These are phyloP conservation scores for Crax fasciolata DNA, from an alignment of 2,797 vertebrate genomes.

Conservation along the genomic window DNA sequence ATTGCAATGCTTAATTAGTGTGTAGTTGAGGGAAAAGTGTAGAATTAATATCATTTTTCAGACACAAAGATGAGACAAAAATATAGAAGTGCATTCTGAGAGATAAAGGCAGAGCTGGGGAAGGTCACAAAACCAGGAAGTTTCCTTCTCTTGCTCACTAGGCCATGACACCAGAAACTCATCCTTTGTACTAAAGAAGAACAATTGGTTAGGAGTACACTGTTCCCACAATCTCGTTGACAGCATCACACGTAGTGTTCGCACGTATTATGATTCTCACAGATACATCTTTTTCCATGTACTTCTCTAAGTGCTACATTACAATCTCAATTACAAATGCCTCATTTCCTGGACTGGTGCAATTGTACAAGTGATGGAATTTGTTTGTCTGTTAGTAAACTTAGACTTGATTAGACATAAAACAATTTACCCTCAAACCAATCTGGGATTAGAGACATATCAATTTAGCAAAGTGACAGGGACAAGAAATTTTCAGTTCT, in stretches of 20 bases:
- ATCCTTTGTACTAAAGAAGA: background rate
- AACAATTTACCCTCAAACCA: background rate
- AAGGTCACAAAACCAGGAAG: background rate
- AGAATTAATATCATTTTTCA: background rate
- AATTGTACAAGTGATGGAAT: background rate
- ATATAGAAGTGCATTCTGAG: background rate
- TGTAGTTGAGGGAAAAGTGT: background rate
- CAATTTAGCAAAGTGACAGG: background rate
- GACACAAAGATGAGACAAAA: background rate
- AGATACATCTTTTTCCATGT: background rate
- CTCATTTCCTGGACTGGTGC: background rate
- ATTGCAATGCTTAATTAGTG: background rate
- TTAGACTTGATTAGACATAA: background rate
- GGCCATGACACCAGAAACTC: background rate
- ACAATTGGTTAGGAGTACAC: background rate
- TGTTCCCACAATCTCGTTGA: background rate
- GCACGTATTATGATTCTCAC: background rate
- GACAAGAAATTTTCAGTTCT: slow-evolving; percentile 15
- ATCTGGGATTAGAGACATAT: background rate
- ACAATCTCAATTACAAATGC: background rate
- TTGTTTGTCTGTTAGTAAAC: background rate
- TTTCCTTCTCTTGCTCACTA: background rate
- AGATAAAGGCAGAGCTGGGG: background rate
- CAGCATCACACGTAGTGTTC: background rate
- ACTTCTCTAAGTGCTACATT: background rate